phyloP scores from a whole-genome alignment of 1,140 invertebrate genomes.

The Potamilus streckersoni region DNA sequence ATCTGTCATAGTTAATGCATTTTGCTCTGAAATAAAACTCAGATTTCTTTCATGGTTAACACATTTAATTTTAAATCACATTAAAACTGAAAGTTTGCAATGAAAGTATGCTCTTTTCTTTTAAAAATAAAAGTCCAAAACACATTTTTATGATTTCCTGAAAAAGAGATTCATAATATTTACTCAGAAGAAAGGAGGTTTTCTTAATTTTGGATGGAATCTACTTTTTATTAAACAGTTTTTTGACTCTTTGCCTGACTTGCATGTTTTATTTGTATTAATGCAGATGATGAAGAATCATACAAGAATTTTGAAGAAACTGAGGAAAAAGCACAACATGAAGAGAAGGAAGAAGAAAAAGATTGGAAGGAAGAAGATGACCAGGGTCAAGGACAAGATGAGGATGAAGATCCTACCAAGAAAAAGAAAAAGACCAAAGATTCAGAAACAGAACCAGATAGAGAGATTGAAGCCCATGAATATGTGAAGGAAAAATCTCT shows the following conservation, averaged over 20 bases:
- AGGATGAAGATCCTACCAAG: slow-evolving; percentile 3
- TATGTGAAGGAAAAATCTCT: not conserved
- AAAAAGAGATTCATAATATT: not conserved
- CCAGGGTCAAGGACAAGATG: not conserved
- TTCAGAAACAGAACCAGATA: slow-evolving; percentile 1
- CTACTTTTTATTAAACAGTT: not conserved
- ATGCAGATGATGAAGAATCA: slow-evolving; percentile 1
- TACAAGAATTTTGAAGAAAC: not conserved
- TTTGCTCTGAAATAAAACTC: no score
- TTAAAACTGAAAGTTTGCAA: no score
- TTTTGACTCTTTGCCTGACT: not conserved
- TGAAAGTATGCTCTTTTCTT: no score
- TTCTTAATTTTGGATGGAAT: not conserved
- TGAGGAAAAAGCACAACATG: not conserved
- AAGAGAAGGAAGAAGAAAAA: slow-evolving; percentile 3
- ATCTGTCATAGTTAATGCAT: no score
- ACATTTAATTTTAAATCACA: no score
- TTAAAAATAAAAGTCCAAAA: not conserved
- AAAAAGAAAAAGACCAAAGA: slow-evolving; percentile 3
- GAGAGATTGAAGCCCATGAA: not conserved
- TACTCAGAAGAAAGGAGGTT: not conserved
- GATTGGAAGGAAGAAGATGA: not conserved
- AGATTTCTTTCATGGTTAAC: no score
- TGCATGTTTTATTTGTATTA: not conserved
- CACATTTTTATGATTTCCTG: not conserved